Conservation (phyloP, 2,113 vertebrate genomes). For the Hippopotamus amphibius region DNA sequence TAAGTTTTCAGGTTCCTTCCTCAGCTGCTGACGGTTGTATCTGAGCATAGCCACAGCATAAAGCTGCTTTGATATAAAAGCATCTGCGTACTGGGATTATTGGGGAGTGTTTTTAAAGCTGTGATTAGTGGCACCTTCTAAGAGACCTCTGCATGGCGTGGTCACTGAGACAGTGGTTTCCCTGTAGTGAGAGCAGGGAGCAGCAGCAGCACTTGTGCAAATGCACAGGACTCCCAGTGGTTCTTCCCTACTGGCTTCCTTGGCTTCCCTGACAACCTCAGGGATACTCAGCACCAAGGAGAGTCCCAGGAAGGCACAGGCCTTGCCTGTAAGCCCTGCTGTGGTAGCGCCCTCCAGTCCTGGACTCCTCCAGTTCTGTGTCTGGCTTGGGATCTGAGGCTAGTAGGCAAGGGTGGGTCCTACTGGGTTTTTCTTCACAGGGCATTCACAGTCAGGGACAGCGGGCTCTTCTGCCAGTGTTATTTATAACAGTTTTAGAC, state of each 20-base stretch:
- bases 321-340: not conserved
- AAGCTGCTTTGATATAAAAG: not conserved
- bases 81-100: not conserved
- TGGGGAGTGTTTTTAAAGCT: not conserved
- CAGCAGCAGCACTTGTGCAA: not conserved
- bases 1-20: conserved; percentile 71
- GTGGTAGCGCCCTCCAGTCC: not conserved
- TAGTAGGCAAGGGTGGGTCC: not conserved
- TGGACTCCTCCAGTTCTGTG: not conserved
- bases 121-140: not conserved
- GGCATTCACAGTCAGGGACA: not conserved
- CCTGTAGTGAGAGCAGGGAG: not conserved
- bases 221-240: accelerated
- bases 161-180: not conserved
- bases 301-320: not conserved
- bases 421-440: not conserved
- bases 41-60: not conserved
- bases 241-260: not conserved
- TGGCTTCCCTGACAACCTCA: not conserved
- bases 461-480: not conserved
- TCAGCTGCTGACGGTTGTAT: not conserved
- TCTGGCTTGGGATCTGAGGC: not conserved
- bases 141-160: not conserved
- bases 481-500: not conserved
- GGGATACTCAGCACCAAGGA: not conserved